These are phyloP conservation scores for Acrocephalus arundinaceus DNA, from an alignment of 2,113 vertebrate genomes.

Conservation along the genomic window DNA sequence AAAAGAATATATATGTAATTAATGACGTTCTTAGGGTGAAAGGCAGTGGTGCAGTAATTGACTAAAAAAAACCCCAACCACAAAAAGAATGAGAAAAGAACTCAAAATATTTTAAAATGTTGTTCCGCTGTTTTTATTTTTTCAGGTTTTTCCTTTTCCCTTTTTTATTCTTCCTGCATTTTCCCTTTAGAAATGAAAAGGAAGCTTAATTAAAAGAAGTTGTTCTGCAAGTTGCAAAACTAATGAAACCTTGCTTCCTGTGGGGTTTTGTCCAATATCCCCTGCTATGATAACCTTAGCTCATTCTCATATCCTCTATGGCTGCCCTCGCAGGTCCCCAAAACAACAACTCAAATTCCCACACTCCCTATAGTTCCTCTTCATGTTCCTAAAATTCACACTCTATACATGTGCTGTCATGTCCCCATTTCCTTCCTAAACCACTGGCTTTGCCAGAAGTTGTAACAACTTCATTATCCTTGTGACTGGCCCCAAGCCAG, in stretches of 20 bases:
- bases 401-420: neutral
- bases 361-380: neutral
- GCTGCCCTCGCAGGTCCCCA: neutral
- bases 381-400: neutral
- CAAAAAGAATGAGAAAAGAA: neutral
- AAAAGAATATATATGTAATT: neutral
- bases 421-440: constrained; percentile 12
- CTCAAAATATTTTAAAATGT: neutral
- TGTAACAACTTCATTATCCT: constrained; percentile 9
- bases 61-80: neutral
- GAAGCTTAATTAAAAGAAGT: constrained; percentile 64
- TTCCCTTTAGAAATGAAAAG: constrained; percentile 34
- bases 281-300: constrained; percentile 41
- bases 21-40: neutral
- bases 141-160: constrained; percentile 56
- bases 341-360: neutral
- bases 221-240: neutral
- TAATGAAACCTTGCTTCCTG: constrained; percentile 56
- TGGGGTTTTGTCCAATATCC: neutral
- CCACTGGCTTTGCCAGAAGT: neutral
- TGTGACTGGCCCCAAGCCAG: neutral
- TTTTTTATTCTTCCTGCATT: constrained; percentile 23
- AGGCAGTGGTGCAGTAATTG: neutral
- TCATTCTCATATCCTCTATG: neutral
- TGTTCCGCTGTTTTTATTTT: neutral